These are phyloP conservation scores for Enchytraeus crypticus DNA, from an alignment of 2,888 invertebrate genomes.

Conservation along the genomic window DNA sequence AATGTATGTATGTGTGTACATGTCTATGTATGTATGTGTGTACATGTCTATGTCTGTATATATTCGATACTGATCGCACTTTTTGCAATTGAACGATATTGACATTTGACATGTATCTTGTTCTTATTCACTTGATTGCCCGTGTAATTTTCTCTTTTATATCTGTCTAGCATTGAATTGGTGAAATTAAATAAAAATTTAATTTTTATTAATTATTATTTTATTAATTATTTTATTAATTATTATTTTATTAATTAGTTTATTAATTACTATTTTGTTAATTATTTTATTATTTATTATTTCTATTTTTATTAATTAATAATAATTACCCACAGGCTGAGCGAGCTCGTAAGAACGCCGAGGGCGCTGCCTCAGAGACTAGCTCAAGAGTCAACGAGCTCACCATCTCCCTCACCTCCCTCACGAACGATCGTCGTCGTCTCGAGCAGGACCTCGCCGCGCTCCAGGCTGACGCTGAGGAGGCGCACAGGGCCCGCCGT, in stretches of 20 bases:
- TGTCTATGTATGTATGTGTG: background rate
- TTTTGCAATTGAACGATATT: too few relatives aligned
- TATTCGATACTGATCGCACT: too few relatives aligned
- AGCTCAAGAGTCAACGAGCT: constrained; percentile 85
- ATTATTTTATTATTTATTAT: background rate
- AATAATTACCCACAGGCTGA: too few relatives aligned
- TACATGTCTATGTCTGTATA: too few relatives aligned
- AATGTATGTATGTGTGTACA: background rate
- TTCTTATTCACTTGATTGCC: too few relatives aligned
- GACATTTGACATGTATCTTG: too few relatives aligned
- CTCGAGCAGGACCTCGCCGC: constrained; percentile 84
- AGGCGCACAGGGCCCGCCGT: constrained; percentile 57
- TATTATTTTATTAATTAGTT: background rate
- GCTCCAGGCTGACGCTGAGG: constrained; percentile 91
- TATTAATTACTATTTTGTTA: background rate
- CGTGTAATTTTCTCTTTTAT: background rate
- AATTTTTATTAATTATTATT: background rate
- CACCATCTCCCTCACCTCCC: constrained; percentile 85
- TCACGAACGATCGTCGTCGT: constrained; percentile 86
- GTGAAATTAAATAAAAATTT: background rate
- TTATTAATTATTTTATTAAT: background rate
- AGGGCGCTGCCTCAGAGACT: constrained; percentile 72
- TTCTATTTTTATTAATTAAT: background rate
- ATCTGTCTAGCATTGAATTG: too few relatives aligned
- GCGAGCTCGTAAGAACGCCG: constrained; percentile 47